Evolutionary conservation across 2,113 vertebrate genomes (phyloP).

Genomic region (Oryzias woworae): DNA sequence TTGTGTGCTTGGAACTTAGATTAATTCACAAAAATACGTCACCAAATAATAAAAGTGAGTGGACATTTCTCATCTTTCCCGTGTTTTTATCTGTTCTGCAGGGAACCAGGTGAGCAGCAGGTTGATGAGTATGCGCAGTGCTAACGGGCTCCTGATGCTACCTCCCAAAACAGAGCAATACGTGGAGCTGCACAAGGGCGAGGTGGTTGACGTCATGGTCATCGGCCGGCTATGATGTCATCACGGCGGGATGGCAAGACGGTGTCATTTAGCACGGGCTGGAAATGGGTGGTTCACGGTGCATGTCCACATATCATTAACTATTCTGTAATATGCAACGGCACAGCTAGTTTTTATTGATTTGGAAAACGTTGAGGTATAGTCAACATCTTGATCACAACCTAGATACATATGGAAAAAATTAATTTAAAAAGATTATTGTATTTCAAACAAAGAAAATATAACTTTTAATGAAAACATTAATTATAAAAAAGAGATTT

Average conservation of each 20-base stretch:
- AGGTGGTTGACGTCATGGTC: conserved; percentile 99
- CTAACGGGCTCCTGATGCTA: conserved; percentile 99
- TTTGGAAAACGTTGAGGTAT: conserved; percentile 99
- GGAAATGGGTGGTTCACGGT: conserved; percentile 87
- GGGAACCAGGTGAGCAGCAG: conserved; percentile 99
- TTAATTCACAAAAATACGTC: not conserved
- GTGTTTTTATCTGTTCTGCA: conserved; percentile 48
- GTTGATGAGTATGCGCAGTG: conserved; percentile 99
- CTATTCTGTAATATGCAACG: conserved; percentile 99
- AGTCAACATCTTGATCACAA: conserved; percentile 98
- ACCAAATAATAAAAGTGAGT: too few relatives aligned
- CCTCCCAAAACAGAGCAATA: conserved; percentile 99
- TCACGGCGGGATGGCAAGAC: conserved; percentile 59
- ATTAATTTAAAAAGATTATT: conserved; percentile 95
- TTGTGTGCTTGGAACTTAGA: too few relatives aligned
- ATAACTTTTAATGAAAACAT: conserved; percentile 91
- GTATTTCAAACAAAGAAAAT: conserved; percentile 93
- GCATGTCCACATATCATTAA: conserved; percentile 99
- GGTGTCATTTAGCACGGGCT: conserved; percentile 63
- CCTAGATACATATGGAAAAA: conserved; percentile 79
- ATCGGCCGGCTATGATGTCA: conserved; percentile 99
- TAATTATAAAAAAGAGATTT: conserved; percentile 94
- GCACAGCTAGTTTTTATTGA: conserved; percentile 99
- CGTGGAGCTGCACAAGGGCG: conserved; percentile 99
- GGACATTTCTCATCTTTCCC: not conserved